Base-by-base conservation (phyloP, 2,113 vertebrate species). In the Tachycineta bicolor region DNA sequence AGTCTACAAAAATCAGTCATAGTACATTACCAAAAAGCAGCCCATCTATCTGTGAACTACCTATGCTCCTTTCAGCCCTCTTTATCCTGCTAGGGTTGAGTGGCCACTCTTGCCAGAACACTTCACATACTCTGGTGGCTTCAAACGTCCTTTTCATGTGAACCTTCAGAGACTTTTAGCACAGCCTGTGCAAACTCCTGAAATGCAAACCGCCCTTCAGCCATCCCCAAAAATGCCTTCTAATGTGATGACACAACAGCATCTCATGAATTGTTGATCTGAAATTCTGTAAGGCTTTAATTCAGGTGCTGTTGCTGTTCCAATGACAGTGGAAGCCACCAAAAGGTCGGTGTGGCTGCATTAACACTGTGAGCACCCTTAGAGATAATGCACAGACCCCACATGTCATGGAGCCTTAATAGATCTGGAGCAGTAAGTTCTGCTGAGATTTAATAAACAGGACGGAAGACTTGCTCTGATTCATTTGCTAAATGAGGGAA, bases 191-290 rank as follows among this genome's bases (percentile, higher is more conserved):
- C 60, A 55, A 83, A 52, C 87, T 69, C 80, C 85, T 95, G 94
- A 94, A 92, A 94, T 95, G 85, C 96, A 95, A 89, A 93, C 28
- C 58, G 60, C 25, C 44, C 55, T 86, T 70, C 41, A 69, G 1
- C 12, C 67, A 55, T 78, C 55, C 80, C 12, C 28, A 33, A 33
- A 82, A 87, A 60, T 3, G 2, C 26, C 14, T 65, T 52, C 22
- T 64, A 46, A 68, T 0, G 3, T 55, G 64, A 10, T 49, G 47
- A 10, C 14, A 10, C n/a, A 67, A 8, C 43, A 77, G 60, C 56
- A 24, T 44, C 71, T 88, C 28, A 1, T n/a, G 64, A 10, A 71
- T 56, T 39, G 29, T 2, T 55, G 33, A 76, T 43, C 39, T 87
- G 13, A 75, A 60, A 31, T 78, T 77, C 34, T 68, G 14, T 55